Conservation (phyloP, 2,888 invertebrate species). For the Drosophila setosimentum region DNA sequence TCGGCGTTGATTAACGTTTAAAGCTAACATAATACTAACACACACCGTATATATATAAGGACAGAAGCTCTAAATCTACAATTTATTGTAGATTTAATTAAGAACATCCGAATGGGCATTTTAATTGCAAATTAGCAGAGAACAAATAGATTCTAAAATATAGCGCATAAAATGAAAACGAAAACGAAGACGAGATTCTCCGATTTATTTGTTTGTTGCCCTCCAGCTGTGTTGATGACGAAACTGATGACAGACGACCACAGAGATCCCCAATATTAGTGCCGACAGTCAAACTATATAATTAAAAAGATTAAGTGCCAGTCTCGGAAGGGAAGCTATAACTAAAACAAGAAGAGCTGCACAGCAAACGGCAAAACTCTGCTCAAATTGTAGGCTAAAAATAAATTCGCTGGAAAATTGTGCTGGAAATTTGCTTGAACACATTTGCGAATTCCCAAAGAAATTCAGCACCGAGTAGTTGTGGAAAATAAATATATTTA, state of each 20-base stretch:
- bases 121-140: slow-evolving; percentile 74
- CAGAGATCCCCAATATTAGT: neutral
- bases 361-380: neutral
- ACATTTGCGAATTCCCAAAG: slow-evolving; percentile 2
- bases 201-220: slow-evolving; percentile 9
- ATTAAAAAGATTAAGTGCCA: slow-evolving; percentile 22
- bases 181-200: slow-evolving; percentile 31
- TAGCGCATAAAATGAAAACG: slow-evolving; percentile 42
- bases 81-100: slow-evolving; percentile 55
- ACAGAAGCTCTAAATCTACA: slow-evolving; percentile 38
- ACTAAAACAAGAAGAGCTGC: slow-evolving; percentile 4
- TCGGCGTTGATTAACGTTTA: slow-evolving; percentile 58
- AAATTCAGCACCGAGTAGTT: neutral
- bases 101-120: slow-evolving; percentile 53
- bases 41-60: slow-evolving; percentile 4
- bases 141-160: slow-evolving; percentile 24
- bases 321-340: neutral
- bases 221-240: slow-evolving; percentile 60
- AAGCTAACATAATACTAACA: slow-evolving; percentile 17
- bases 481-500: neutral
- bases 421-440: neutral
- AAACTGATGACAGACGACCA: neutral
- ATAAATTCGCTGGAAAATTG: slow-evolving; percentile 5
- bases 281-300: slow-evolving; percentile 11
- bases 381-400: slow-evolving; percentile 24